A percentile compares a stretch with the other conserved stretches of the same genome.
Conservation (phyloP, 2,113 vertebrate species). For the Corythornis vintsioides region DNA sequence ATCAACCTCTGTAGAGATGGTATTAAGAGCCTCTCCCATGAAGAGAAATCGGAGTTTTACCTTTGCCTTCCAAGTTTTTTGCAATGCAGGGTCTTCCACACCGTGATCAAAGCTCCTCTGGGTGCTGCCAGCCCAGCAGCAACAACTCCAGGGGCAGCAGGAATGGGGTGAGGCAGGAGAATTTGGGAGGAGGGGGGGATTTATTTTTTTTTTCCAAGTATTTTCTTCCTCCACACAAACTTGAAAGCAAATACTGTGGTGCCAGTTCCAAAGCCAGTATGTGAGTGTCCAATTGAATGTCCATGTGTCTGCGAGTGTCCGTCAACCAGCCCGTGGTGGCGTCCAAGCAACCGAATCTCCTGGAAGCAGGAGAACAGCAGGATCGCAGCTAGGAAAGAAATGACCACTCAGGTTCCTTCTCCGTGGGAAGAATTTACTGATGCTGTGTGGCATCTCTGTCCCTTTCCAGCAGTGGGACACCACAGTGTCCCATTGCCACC, state of each 20-base stretch:
- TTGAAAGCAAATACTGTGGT: background rate
- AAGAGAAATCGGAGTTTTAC: background rate
- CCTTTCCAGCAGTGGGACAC: background rate
- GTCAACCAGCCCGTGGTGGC: background rate
- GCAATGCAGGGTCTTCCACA: background rate
- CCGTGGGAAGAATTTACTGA: background rate
- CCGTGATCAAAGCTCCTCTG: background rate
- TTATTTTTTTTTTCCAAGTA: background rate
- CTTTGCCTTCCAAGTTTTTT: background rate
- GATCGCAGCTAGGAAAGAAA: background rate
- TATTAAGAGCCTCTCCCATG: background rate
- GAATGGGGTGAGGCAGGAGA: background rate
- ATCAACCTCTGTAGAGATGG: background rate
- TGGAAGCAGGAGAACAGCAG: background rate
- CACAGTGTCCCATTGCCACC: background rate
- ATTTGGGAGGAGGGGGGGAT: background rate
- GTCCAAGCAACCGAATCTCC: background rate
- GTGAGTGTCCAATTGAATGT: background rate
- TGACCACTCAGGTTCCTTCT: background rate
- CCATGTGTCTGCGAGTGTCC: fast-evolving
- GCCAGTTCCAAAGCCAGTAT: background rate
- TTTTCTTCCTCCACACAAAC: background rate
- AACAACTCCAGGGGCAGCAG: fast-evolving
- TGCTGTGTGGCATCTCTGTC: background rate
- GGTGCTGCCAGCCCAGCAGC: background rate